These are phyloP conservation scores for Danio aesculapii DNA, from an alignment of 2,797 vertebrate species.

Conservation along the genomic window DNA sequence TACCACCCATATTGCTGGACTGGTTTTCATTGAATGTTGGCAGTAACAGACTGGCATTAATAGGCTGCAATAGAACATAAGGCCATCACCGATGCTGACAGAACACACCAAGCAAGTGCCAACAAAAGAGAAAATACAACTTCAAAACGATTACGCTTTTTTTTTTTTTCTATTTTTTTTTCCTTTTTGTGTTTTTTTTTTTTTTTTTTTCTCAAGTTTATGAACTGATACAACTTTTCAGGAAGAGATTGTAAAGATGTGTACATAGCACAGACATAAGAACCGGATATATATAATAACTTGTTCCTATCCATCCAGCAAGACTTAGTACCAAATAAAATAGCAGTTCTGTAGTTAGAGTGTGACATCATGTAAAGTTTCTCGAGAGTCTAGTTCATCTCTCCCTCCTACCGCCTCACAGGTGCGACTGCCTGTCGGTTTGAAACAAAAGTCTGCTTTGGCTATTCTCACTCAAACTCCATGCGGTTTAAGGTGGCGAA, in stretches of 20 bases:
- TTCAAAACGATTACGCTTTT: constrained; percentile 67
- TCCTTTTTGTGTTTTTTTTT: too few relatives aligned
- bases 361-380: constrained; percentile 86
- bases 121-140: constrained; percentile 77
- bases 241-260: constrained; percentile 99
- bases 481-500: constrained; percentile 54
- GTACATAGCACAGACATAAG: constrained; percentile 98
- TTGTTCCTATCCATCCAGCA: constrained; percentile 92
- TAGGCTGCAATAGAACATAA: constrained; percentile 93
- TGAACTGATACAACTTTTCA: constrained; percentile 99
- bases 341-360: constrained; percentile 87
- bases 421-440: constrained; percentile 67
- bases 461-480: constrained; percentile 21
- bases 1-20: constrained; percentile 93
- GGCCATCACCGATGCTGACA: constrained; percentile 90
- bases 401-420: constrained; percentile 68
- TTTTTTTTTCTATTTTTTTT: constrained; percentile 80
- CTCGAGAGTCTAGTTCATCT: constrained; percentile 76
- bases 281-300: constrained; percentile 99
- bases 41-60: constrained; percentile 88
- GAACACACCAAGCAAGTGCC: constrained; percentile 96
- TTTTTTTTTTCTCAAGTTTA: constrained; percentile 91
- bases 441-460: constrained; percentile 49
- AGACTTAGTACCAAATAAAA: constrained; percentile 93
- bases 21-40: constrained; percentile 91